Evolutionary conservation across 2,888 invertebrate genomes (phyloP).

Genomic region (Drosophila peninsularis): DNA sequence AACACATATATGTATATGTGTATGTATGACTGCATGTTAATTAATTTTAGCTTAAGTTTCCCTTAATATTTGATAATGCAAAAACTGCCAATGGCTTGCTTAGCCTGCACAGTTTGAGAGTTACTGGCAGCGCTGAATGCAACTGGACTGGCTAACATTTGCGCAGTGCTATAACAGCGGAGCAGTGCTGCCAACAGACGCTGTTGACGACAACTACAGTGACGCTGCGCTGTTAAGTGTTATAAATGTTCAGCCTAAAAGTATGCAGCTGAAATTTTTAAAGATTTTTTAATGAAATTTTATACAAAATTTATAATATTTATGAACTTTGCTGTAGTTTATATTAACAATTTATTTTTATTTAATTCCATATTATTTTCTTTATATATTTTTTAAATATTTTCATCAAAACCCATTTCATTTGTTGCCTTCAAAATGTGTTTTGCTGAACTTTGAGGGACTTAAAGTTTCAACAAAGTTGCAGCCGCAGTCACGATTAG

Average conservation of each 20-base stretch:
- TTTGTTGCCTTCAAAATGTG: not conserved
- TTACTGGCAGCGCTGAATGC: not conserved
- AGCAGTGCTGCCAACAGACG: too few relatives aligned
- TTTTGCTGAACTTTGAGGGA: not conserved
- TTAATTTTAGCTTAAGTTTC: constrained; percentile 17
- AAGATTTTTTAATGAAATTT: not conserved
- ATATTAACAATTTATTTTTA: not conserved
- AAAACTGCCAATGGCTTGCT: not conserved
- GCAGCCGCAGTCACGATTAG: constrained; percentile 37
- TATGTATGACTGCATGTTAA: constrained; percentile 8
- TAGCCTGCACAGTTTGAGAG: not conserved
- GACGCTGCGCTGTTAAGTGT: not conserved
- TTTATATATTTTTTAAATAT: too few relatives aligned
- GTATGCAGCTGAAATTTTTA: not conserved
- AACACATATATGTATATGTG: not conserved
- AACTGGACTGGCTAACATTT: not conserved
- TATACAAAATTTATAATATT: too few relatives aligned
- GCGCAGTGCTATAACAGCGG: not conserved
- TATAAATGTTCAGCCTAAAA: not conserved
- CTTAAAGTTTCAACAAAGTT: constrained; percentile 30
- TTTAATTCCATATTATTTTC: too few relatives aligned
- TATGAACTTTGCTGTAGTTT: not conserved
- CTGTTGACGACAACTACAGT: not conserved
- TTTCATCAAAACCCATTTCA: too few relatives aligned
- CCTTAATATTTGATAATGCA: constrained; percentile 3